These are phyloP conservation scores for Heteronetta atricapilla DNA, from an alignment of 2,113 vertebrate species.

Conservation along the genomic window DNA sequence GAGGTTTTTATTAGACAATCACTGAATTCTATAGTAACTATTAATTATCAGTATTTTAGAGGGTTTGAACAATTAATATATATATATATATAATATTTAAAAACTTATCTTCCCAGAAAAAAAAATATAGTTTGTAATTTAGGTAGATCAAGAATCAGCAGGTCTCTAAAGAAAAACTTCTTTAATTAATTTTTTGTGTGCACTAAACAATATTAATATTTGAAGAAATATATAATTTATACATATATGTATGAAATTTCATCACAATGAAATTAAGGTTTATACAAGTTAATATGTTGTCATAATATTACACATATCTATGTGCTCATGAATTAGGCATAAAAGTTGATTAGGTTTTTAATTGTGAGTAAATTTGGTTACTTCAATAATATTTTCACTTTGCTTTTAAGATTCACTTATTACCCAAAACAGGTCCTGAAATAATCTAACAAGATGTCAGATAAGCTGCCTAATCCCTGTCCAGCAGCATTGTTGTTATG, in stretches of 20 bases:
- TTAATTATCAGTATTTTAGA: neutral
- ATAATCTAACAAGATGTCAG: neutral
- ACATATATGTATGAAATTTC: neutral
- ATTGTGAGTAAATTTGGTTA: neutral
- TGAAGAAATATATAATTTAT: neutral
- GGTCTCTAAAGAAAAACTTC: neutral
- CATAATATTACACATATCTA: neutral
- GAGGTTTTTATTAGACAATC: neutral
- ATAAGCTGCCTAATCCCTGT: neutral
- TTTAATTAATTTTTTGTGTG: neutral
- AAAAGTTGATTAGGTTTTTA: neutral
- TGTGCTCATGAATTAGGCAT: neutral
- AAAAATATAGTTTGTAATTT: neutral
- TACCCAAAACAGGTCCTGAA: neutral
- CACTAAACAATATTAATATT: neutral
- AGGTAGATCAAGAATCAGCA: neutral
- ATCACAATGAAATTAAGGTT: neutral
- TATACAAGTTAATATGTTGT: neutral
- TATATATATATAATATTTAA: neutral
- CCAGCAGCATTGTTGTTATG: neutral
- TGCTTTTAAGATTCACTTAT: neutral
- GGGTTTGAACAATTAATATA: neutral
- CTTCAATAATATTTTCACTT: neutral
- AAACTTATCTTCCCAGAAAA: neutral
- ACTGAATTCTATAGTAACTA: neutral